These are phyloP conservation scores for Typhlomys cinereus DNA, from an alignment of 2,113 vertebrate genomes.

Conservation along the genomic window DNA sequence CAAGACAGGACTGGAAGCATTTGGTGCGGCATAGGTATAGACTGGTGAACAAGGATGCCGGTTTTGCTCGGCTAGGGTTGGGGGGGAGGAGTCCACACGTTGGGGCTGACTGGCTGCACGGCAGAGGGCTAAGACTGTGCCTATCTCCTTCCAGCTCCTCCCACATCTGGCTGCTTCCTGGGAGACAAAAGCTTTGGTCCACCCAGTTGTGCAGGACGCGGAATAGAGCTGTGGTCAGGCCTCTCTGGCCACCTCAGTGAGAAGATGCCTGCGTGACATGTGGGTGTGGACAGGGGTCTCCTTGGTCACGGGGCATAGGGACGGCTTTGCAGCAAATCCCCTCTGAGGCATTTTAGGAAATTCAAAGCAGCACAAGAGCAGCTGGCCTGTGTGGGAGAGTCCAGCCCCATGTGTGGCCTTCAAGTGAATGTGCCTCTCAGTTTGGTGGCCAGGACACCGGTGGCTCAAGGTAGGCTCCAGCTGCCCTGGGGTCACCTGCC, in stretches of 20 bases:
- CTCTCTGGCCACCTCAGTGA: background rate
- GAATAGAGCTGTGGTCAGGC: background rate
- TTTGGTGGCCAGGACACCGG: background rate
- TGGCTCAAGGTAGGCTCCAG: background rate
- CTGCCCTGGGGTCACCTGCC: background rate
- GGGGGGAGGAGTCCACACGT: background rate
- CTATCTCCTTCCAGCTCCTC: too few species aligned
- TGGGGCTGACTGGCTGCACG: background rate
- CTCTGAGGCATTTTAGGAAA: background rate
- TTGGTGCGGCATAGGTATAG: background rate
- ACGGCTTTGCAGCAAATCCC: background rate
- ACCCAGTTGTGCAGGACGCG: background rate
- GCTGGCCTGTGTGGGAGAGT: background rate
- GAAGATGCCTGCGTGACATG: background rate
- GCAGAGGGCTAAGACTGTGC: background rate
- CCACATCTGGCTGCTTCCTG: background rate
- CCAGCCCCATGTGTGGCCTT: background rate
- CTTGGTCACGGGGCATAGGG: background rate
- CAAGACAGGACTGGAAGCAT: background rate
- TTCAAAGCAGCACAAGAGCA: background rate
- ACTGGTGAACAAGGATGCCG: background rate
- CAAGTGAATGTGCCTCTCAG: background rate
- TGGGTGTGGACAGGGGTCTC: background rate
- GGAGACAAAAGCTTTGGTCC: background rate
- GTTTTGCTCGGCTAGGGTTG: background rate